Conservation (phyloP, 2,888 invertebrate genomes). For the Amphipyra tragopoginis region DNA sequence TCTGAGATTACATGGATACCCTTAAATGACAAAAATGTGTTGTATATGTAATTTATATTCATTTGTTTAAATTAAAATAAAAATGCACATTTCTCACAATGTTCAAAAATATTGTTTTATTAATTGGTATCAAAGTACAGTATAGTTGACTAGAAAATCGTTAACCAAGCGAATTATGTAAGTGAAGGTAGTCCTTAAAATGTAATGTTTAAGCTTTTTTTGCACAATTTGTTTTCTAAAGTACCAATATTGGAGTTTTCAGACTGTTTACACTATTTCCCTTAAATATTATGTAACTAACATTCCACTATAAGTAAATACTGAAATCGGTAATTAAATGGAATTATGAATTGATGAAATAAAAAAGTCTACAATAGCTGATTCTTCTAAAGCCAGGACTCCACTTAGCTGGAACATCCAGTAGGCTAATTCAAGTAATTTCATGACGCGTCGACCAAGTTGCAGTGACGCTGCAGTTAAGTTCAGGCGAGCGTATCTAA, state of each 20-base stretch:
- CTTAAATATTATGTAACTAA: conserved; percentile 8
- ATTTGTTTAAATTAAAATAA: conserved; percentile 62
- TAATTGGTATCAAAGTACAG: conserved; percentile 41
- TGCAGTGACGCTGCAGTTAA: no score
- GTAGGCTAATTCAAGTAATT: no score
- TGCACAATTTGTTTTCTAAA: conserved; percentile 5
- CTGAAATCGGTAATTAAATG: conserved; percentile 22
- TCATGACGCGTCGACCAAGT: no score
- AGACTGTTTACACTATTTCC: conserved; percentile 6
- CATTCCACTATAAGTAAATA: conserved; percentile 35
- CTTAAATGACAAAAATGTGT: conserved; percentile 52
- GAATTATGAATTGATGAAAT: conserved; percentile 18
- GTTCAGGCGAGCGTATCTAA: no score
- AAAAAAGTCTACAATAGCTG: conserved; percentile 19
- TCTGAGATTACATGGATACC: conserved; percentile 48
- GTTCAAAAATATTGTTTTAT: conserved; percentile 57
- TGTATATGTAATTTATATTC: conserved; percentile 65
- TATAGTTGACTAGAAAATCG: conserved; percentile 49
- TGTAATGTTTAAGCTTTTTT: neutral
- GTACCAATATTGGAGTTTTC: no score
- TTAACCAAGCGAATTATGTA: conserved; percentile 7
- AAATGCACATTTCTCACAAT: conserved; percentile 65
- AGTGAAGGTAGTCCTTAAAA: conserved; percentile 12
- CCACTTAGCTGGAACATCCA: no score
- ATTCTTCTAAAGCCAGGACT: conserved; percentile 11